These are phyloP conservation scores for Sesamia nonagrioides DNA, from an alignment of 1,140 invertebrate species.

Conservation along the genomic window DNA sequence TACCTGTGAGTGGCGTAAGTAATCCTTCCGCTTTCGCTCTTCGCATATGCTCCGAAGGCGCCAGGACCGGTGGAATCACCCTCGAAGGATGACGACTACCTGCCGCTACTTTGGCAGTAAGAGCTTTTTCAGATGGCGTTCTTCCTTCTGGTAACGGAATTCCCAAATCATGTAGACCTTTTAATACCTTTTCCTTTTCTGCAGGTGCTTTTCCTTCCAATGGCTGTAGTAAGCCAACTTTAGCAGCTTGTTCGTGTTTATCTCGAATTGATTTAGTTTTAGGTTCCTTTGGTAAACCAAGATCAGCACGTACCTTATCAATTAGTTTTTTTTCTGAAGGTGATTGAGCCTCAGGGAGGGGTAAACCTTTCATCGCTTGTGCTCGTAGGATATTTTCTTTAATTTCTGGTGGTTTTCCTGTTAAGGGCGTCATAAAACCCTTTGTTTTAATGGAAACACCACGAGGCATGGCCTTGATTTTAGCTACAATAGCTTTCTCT, in stretches of 20 bases:
- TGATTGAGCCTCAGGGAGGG: too few species aligned
- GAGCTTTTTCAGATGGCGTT: conserved; percentile 28
- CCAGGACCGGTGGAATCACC: too few species aligned
- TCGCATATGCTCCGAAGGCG: too few species aligned
- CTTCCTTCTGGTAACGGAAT: not conserved
- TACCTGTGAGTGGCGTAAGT: conserved; percentile 52
- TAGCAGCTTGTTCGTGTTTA: conserved; percentile 57
- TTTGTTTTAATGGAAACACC: not conserved
- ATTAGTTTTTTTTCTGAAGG: too few species aligned
- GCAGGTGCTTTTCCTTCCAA: conserved; percentile 46
- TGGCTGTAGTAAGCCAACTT: conserved; percentile 57
- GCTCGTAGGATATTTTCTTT: conserved; percentile 57
- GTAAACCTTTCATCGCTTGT: conserved; percentile 53
- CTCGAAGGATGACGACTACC: not conserved
- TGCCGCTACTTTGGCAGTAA: conserved; percentile 6
- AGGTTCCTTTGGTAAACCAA: conserved; percentile 57
- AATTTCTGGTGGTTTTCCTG: conserved; percentile 56
- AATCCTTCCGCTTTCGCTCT: too few species aligned
- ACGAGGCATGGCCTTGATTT: not conserved
- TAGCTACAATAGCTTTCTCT: conserved; percentile 4
- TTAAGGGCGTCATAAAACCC: conserved; percentile 47
- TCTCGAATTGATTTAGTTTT: conserved; percentile 50
- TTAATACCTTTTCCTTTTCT: conserved; percentile 53
- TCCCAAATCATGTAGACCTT: not conserved
- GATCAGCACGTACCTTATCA: conserved; percentile 55